Conservation (phyloP, 2,888 invertebrate genomes). For the Brachypalpus laphriformis region DNA sequence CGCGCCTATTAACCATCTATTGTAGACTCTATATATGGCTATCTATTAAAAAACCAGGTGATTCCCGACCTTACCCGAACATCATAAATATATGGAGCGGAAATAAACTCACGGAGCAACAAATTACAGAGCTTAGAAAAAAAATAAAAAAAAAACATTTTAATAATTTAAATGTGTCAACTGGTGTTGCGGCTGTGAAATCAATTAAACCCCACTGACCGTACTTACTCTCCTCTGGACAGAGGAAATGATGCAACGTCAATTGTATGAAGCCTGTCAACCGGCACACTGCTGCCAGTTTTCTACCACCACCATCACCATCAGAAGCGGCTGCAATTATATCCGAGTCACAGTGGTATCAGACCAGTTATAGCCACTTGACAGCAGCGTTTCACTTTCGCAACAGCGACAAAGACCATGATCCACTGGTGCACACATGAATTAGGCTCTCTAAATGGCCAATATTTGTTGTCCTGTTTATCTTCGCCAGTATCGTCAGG, state of each 20-base stretch:
- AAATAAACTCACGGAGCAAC: slow-evolving; percentile 54
- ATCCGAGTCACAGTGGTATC: slow-evolving; percentile 53
- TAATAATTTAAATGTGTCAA: slow-evolving; percentile 73
- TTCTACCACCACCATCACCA: slow-evolving; percentile 24
- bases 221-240: slow-evolving; percentile 24
- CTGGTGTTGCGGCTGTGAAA: slow-evolving; percentile 66
- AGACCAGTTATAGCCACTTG: slow-evolving; percentile 67
- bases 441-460: slow-evolving; percentile 55
- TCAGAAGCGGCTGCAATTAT: slow-evolving; percentile 28
- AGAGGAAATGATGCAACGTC: slow-evolving; percentile 72
- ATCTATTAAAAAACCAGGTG: slow-evolving; percentile 27
- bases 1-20: slow-evolving; percentile 11
- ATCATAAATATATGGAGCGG: slow-evolving; percentile 56
- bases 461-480: slow-evolving; percentile 7
- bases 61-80: slow-evolving; percentile 56
- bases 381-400: slow-evolving; percentile 72
- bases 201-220: slow-evolving; percentile 64
- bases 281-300: slow-evolving; percentile 61
- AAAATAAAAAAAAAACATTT: slow-evolving; percentile 5
- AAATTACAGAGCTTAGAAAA: slow-evolving; percentile 57
- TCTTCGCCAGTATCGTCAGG: background rate
- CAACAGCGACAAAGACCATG: slow-evolving; percentile 58
- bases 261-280: slow-evolving; percentile 71
- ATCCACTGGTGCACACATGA: slow-evolving; percentile 43
- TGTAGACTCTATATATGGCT: background rate